These are phyloP conservation scores for Physocephala rufipes DNA, from an alignment of 2,888 invertebrate species.

Conservation along the genomic window DNA sequence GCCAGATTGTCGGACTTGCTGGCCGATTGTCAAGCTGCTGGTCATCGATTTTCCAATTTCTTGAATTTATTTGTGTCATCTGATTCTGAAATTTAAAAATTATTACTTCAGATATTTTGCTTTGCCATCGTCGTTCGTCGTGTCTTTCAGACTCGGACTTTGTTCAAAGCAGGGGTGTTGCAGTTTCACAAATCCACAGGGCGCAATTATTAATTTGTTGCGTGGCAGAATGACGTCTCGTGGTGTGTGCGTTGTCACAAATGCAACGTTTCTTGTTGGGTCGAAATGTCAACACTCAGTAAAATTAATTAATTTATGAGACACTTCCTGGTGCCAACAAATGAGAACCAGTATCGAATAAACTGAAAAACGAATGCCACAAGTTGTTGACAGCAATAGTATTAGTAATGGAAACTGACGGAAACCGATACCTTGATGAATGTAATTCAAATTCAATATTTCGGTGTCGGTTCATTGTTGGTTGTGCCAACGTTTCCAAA, in stretches of 20 bases:
- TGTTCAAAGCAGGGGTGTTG: not conserved
- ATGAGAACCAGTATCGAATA: not conserved
- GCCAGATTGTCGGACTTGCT: too few relatives aligned
- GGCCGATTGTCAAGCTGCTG: not conserved
- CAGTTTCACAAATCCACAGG: conserved; percentile 28
- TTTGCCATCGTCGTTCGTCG: not conserved
- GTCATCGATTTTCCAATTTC: conserved; percentile 29
- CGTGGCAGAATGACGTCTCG: not conserved
- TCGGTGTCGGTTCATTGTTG: too few relatives aligned
- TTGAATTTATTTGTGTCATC: not conserved
- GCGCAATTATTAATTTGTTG: conserved; percentile 29
- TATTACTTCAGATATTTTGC: conserved; percentile 1
- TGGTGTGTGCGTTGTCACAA: not conserved
- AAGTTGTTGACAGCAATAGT: not conserved
- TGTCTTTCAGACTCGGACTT: not conserved
- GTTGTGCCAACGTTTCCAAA: too few relatives aligned
- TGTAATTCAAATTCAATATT: conserved; percentile 13
- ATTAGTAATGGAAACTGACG: not conserved
- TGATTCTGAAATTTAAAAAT: conserved; percentile 13
- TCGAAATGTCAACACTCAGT: conserved; percentile 23
- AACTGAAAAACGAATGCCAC: conserved; percentile 11
- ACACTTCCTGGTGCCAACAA: conserved; percentile 33
- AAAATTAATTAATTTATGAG: conserved; percentile 35
- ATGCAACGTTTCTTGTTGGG: conserved; percentile 7
- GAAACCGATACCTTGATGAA: conserved; percentile 12